phyloP scores from a whole-genome alignment of 2,113 vertebrate genomes.

The Dicerorhinus sumatrensis region DNA sequence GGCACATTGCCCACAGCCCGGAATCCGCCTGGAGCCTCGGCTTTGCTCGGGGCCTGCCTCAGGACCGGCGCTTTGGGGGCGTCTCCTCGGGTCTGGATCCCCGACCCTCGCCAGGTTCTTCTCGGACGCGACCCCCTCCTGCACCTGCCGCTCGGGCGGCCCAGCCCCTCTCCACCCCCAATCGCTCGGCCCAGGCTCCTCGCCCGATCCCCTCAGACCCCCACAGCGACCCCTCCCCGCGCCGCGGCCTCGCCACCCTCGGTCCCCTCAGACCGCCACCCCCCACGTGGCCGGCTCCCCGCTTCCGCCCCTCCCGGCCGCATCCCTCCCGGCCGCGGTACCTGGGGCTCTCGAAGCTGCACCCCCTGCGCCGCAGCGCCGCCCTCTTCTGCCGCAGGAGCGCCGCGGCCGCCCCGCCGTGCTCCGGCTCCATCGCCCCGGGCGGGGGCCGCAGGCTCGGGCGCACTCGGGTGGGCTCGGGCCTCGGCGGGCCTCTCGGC shows the following conservation, averaged over 20 bases:
- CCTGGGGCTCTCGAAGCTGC: conserved; percentile 83
- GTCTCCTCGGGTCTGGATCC: background rate
- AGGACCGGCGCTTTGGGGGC: background rate
- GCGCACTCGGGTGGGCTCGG: conserved; percentile 80
- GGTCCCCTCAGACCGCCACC: background rate
- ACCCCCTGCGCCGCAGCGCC: conserved; percentile 82
- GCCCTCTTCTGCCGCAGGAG: conserved; percentile 83
- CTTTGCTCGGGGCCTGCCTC: conserved; percentile 2
- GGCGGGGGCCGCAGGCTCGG: conserved; percentile 79
- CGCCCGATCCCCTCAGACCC: background rate
- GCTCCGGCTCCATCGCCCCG: conserved; percentile 79
- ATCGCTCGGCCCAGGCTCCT: background rate
- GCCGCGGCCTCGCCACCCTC: background rate
- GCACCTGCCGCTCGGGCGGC: background rate
- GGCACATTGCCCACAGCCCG: background rate
- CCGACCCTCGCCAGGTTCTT: background rate
- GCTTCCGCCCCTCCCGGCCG: conserved; percentile 21
- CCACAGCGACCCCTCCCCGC: background rate
- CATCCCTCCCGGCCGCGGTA: conserved; percentile 58
- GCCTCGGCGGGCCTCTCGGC: conserved; percentile 68
- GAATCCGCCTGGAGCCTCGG: background rate
- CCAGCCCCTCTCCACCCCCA: background rate
- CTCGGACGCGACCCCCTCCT: background rate
- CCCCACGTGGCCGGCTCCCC: conserved; percentile 61
- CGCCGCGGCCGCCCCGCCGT: conserved; percentile 72